Evolutionary conservation across 2,113 vertebrate genomes (phyloP).

Genomic region (Crotalus viridis): DNA sequence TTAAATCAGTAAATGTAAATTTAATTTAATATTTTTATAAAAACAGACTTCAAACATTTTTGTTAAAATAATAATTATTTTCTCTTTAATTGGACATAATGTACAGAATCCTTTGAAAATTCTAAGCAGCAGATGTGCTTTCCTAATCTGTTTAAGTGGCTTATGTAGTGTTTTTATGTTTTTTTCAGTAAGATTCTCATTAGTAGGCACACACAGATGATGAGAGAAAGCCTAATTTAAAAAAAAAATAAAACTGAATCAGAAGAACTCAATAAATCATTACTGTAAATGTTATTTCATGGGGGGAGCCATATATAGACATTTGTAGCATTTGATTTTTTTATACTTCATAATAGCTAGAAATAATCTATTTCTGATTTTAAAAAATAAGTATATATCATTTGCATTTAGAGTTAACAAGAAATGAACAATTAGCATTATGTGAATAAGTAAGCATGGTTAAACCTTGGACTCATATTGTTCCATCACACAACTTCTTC

Average conservation of each 20-base stretch:
- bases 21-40: conserved; percentile 24
- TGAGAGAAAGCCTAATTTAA: not conserved
- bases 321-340: not conserved
- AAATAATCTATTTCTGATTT: not conserved
- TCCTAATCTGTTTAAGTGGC: not conserved
- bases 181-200: conserved; percentile 4
- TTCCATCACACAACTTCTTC: not conserved
- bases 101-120: not conserved
- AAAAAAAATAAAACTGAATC: not conserved
- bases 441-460: not conserved
- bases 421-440: not conserved
- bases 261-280: not conserved
- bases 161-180: not conserved
- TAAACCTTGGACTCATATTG: not conserved
- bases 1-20: not conserved
- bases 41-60: conserved; percentile 18
- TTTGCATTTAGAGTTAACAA: not conserved
- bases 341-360: not conserved
- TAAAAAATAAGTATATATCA: not conserved
- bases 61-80: conserved; percentile 2
- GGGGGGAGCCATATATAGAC: no score
- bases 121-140: conserved; percentile 38
- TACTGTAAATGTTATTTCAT: not conserved
- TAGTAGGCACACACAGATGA: not conserved
- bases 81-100: not conserved